A percentile compares a stretch with the other conserved stretches of the same genome.
Conservation (phyloP, 2,797 vertebrate genomes). For the Thunnus albacares region DNA sequence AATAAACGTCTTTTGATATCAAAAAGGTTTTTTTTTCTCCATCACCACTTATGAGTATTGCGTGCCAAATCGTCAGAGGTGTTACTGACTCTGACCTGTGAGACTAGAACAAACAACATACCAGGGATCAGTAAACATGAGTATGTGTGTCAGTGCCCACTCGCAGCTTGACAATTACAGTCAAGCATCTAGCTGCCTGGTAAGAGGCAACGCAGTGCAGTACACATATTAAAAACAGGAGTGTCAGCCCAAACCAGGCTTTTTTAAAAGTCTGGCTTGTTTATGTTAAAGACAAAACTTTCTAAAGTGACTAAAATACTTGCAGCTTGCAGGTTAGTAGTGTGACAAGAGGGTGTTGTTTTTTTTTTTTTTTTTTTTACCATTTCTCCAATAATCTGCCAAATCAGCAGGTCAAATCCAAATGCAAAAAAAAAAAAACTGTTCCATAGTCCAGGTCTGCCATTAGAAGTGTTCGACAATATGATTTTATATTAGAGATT, state of each 20-base stretch:
- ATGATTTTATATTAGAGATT: slow-evolving; percentile 19
- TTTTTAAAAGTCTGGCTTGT: slow-evolving; percentile 34
- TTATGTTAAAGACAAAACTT: slow-evolving; percentile 36
- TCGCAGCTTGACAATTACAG: slow-evolving; percentile 10
- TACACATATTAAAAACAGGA: slow-evolving; percentile 4
- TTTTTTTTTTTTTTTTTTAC: not conserved
- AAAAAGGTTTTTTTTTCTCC: too few relatives aligned
- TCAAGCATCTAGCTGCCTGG: slow-evolving; percentile 33
- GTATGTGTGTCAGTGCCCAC: slow-evolving; percentile 25
- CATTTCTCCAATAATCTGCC: not conserved
- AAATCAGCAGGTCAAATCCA: slow-evolving; percentile 17
- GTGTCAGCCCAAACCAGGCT: slow-evolving; percentile 36
- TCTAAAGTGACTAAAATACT: slow-evolving; percentile 16
- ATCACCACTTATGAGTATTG: not conserved
- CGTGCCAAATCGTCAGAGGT: not conserved
- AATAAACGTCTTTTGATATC: not conserved
- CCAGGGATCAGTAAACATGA: slow-evolving; percentile 24
- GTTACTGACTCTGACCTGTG: not conserved
- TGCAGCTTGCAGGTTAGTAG: slow-evolving; percentile 44
- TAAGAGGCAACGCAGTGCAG: slow-evolving; percentile 32
- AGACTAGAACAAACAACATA: slow-evolving; percentile 31
- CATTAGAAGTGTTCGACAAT: not conserved
- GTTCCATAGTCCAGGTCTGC: slow-evolving; percentile 20
- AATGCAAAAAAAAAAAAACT: slow-evolving; percentile 13
- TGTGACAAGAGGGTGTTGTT: slow-evolving; percentile 20